Conservation (phyloP, 2,888 invertebrate species). For the Phyto melanocephala region DNA sequence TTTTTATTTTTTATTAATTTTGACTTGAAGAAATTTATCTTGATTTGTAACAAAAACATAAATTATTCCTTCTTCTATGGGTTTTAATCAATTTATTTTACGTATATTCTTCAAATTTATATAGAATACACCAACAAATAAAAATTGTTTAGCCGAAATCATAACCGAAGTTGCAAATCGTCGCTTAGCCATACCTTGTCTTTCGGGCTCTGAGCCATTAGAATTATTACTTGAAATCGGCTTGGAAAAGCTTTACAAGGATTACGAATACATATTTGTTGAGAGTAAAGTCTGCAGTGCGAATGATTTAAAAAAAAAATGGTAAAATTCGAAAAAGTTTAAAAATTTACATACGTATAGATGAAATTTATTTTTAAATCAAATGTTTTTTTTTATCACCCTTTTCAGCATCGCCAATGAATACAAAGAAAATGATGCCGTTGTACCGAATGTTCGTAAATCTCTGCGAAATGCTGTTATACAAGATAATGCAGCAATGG, state of each 20-base stretch:
- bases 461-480: slow-evolving; percentile 75
- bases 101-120: slow-evolving; percentile 16
- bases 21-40: no score
- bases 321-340: slow-evolving; percentile 32
- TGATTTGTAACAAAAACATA: no score
- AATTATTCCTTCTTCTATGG: no score
- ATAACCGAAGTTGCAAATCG: slow-evolving; percentile 77
- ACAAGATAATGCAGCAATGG: slow-evolving; percentile 66
- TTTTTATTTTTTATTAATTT: no score
- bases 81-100: no score
- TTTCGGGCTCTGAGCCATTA: slow-evolving; percentile 77
- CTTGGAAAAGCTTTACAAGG: slow-evolving; percentile 77
- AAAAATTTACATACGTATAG: neutral
- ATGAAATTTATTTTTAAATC: no score
- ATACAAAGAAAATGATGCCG: slow-evolving; percentile 59
- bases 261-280: slow-evolving; percentile 77
- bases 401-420: slow-evolving; percentile 36
- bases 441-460: slow-evolving; percentile 74
- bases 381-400: neutral
- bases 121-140: slow-evolving; percentile 77
- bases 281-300: slow-evolving; percentile 77
- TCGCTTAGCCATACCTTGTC: slow-evolving; percentile 77
- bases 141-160: slow-evolving; percentile 77
- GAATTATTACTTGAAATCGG: slow-evolving; percentile 79
- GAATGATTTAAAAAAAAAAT: slow-evolving; percentile 69